These are phyloP conservation scores for Acestrorhynchus altus DNA, from an alignment of 2,797 vertebrate species.

Conservation along the genomic window DNA sequence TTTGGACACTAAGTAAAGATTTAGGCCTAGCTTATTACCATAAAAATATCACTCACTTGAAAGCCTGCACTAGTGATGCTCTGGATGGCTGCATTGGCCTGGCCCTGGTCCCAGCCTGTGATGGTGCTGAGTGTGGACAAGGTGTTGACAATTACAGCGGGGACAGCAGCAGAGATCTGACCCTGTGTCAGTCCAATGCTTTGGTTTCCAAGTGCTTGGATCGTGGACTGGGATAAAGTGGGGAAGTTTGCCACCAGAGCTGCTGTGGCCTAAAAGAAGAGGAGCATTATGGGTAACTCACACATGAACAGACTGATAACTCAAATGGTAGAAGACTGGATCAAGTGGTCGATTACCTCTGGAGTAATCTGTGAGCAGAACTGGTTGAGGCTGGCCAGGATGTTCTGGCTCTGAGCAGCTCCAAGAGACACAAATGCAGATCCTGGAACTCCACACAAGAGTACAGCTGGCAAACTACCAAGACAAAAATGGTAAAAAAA, in stretches of 20 bases:
- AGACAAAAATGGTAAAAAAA: too few relatives aligned
- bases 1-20: too few relatives aligned
- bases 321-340: too few relatives aligned
- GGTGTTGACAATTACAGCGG: too few relatives aligned
- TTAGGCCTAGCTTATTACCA: too few relatives aligned
- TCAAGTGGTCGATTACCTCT: too few relatives aligned
- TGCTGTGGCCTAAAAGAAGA: conserved; percentile 42
- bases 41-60: conserved; percentile 25
- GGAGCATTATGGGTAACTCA: too few relatives aligned
- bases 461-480: conserved; percentile 62
- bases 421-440: conserved; percentile 51
- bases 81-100: conserved; percentile 62
- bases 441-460: conserved; percentile 66
- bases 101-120: conserved; percentile 66
- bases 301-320: too few relatives aligned
- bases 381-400: conserved; percentile 50
- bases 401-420: conserved; percentile 39
- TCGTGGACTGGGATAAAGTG: conserved; percentile 49
- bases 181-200: conserved; percentile 51
- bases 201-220: conserved; percentile 59
- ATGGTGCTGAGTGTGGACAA: conserved; percentile 19
- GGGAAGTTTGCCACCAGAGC: conserved; percentile 67
- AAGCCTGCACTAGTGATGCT: conserved; percentile 56
- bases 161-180: too few relatives aligned
- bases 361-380: conserved; percentile 63